Evolutionary conservation across 2,888 invertebrate genomes (phyloP).

Genomic region (Dolichopus griseipennis): DNA sequence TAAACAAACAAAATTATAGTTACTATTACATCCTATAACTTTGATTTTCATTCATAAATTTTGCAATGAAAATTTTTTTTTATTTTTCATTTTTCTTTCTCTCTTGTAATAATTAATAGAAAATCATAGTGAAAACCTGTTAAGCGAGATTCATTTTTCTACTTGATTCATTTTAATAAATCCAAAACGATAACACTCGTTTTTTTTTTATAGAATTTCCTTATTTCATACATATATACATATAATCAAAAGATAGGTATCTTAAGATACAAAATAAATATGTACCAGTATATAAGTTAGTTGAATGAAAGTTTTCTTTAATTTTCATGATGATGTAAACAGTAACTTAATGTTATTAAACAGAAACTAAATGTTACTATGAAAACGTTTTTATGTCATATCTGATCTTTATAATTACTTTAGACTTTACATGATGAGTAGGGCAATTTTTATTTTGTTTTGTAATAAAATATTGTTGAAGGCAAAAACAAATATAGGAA

Average conservation of each 20-base stretch:
- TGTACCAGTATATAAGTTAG: no score
- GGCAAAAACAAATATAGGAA: no score
- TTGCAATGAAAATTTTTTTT: background rate
- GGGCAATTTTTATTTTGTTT: no score
- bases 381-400: no score
- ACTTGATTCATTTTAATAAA: background rate
- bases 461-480: no score
- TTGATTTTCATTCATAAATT: conserved; percentile 4
- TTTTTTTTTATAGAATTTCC: background rate
- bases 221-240: conserved; percentile 18
- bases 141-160: background rate
- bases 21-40: conserved; percentile 15
- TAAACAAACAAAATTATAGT: conserved; percentile 30
- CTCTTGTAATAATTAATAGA: background rate
- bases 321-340: no score
- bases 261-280: background rate
- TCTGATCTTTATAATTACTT: no score
- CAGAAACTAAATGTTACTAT: no score
- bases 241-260: background rate
- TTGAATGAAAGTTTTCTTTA: no score
- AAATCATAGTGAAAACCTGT: background rate
- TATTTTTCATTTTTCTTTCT: background rate
- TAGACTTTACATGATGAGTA: no score
- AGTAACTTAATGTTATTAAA: no score
- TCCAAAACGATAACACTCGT: background rate